Percentiles rank a stretch among this genome's conserved stretches.
phyloP scores from a whole-genome alignment of 2,888 invertebrate genomes.

The Tipula unca region DNA sequence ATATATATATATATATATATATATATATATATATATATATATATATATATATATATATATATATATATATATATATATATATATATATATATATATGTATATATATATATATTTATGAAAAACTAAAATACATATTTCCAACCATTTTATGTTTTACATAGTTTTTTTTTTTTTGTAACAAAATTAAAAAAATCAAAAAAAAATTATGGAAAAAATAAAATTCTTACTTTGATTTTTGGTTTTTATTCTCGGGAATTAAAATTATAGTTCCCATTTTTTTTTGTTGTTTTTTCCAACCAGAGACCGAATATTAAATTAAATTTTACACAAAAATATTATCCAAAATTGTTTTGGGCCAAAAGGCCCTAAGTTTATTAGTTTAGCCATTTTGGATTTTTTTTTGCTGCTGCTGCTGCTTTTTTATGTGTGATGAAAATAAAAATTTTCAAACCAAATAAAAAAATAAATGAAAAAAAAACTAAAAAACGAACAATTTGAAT shows the following conservation, averaged over 20 bases:
- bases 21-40: too few relatives aligned
- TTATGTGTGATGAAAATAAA: not conserved
- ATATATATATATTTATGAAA: not conserved
- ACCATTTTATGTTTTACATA: not conserved
- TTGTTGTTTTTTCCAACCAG: not conserved
- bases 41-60: too few relatives aligned
- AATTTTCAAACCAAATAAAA: not conserved
- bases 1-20: too few relatives aligned
- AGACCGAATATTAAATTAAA: not conserved
- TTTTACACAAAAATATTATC: not conserved
- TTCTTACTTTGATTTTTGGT: not conserved
- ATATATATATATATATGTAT: too few relatives aligned
- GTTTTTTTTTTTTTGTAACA: not conserved
- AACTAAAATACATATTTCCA: not conserved
- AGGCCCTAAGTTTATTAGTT: conserved; percentile 8
- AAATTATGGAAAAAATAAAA: not conserved
- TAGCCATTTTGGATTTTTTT: conserved; percentile 2
- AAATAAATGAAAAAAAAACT: too few relatives aligned
- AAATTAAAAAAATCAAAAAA: not conserved
- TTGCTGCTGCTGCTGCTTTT: not conserved
- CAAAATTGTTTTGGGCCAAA: not conserved
- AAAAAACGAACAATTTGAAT: not conserved
- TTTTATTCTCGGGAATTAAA: not conserved
- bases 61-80: too few relatives aligned
- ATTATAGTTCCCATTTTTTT: not conserved